Percentiles rank a stretch among this genome's conserved stretches.
These are phyloP conservation scores for Adelosebastes latens DNA, from an alignment of 2,797 vertebrate species.

Conservation along the genomic window DNA sequence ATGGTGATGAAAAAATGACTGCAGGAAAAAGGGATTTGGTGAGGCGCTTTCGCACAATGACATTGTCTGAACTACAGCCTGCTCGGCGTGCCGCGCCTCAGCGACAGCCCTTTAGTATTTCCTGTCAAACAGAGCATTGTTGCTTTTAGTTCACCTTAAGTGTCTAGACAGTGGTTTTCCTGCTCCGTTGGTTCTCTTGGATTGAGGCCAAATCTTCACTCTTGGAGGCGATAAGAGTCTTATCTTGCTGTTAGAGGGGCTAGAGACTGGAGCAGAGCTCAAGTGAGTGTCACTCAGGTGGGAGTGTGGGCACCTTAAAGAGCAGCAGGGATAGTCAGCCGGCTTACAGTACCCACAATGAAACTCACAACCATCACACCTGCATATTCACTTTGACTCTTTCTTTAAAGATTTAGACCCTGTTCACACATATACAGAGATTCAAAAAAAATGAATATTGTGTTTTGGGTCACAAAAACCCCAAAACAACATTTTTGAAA, in stretches of 20 bases:
- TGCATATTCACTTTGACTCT: conserved; percentile 29
- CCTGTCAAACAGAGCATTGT: conserved; percentile 86
- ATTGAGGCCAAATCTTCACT: conserved; percentile 88
- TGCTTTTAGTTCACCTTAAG: conserved; percentile 85
- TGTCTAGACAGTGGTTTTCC: conserved; percentile 89
- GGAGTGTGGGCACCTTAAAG: conserved; percentile 79
- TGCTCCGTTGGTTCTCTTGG: conserved; percentile 86
- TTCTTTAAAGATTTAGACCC: conserved; percentile 2
- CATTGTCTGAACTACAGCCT: conserved; percentile 83
- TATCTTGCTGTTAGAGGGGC: conserved; percentile 85
- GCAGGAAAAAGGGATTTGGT: conserved; percentile 81
- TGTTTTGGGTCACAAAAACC: too few species aligned
- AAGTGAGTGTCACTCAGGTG: conserved; percentile 86
- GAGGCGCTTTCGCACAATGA: conserved; percentile 79
- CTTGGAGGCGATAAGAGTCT: conserved; percentile 87
- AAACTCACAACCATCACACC: conserved; percentile 41
- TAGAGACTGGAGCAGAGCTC: conserved; percentile 82
- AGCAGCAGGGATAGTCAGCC: conserved; percentile 72
- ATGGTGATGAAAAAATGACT: conserved; percentile 74
- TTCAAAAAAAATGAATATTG: too few species aligned
- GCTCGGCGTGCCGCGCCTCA: conserved; percentile 73
- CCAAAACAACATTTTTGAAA: too few species aligned
- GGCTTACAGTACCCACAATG: conserved; percentile 50
- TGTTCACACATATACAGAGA: too few species aligned
- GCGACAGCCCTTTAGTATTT: conserved; percentile 85